Evolutionary conservation across 1,140 invertebrate species (phyloP), one percentile per base, ranked within the genome.

Genomic region (Brachionus calyciflorus): DNA sequence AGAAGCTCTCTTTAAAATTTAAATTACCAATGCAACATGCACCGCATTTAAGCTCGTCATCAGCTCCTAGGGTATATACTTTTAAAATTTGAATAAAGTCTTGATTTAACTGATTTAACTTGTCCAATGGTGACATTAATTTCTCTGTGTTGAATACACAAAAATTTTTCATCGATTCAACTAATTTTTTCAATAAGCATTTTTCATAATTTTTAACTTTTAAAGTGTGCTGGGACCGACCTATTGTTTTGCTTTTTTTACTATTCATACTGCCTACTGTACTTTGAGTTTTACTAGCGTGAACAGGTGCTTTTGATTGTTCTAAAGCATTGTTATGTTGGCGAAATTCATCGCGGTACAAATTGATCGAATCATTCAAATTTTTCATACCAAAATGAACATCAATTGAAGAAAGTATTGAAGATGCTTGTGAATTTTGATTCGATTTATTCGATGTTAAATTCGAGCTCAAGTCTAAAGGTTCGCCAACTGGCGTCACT

Each of bases 331-430:
- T 60, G 3, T 41, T 28, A 10, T 65, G 57, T 33, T 37, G 33
- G 57, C 53, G 28, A 60, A 60, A 60, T 17, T 60, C 55, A 37
- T 60, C 55, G 9, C 55, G 55, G 19, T 65, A 65, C n/a, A 65
- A n/a, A 28, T 65, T 65, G 3, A 65, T 65, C 19, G 60, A 65
- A 46, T 65, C 60, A 14, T 21, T 65, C 0, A 65, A 9, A 44
- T 65, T 65, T 24, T 44, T 44, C 2, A 24, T 65, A 44, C 19
- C 40, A 65, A 65, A 12, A 17, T 60, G 17, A 10, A 33, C 1
- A 17, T 60, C 55, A 30, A 33, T 19, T 21, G 30, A 40, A 19
- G 55, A 33, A 1, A 60, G 28, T 37, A 30, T 30, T 7, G 55
- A 60, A 33, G 55, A 60, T 3, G 26, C 9, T 40, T 33, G 37